Conservation (phyloP, 1,140 invertebrate species). For the Camponotus vicinus region DNA sequence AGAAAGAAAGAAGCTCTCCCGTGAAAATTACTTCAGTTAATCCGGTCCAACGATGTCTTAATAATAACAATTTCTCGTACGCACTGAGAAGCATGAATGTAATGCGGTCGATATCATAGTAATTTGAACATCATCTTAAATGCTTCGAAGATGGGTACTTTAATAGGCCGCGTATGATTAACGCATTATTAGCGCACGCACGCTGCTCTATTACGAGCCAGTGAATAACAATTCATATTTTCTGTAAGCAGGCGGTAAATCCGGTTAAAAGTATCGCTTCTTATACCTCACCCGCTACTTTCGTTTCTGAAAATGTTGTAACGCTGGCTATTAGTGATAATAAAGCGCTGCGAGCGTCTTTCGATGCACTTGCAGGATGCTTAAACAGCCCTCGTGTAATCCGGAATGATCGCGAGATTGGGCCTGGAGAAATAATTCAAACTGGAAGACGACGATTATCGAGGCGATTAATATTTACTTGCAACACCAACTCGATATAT, state of each 20-base stretch:
- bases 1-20: neutral
- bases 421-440: neutral
- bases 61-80: slow-evolving; percentile 51
- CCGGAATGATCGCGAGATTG: neutral
- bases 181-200: slow-evolving; percentile 48
- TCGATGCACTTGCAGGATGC: slow-evolving; percentile 20
- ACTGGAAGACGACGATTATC: slow-evolving; percentile 5
- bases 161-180: slow-evolving; percentile 46
- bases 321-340: slow-evolving; percentile 41
- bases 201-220: neutral
- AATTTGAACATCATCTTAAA: slow-evolving; percentile 59
- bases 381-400: slow-evolving; percentile 19
- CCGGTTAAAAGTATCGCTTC: slow-evolving; percentile 49
- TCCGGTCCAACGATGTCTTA: slow-evolving; percentile 40
- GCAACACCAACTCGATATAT: neutral
- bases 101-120: slow-evolving; percentile 38
- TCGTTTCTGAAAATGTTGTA: slow-evolving; percentile 38
- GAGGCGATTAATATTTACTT: slow-evolving; percentile 26
- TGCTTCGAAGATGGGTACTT: slow-evolving; percentile 33
- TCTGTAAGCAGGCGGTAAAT: slow-evolving; percentile 48
- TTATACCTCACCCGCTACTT: slow-evolving; percentile 12
- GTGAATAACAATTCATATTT: slow-evolving; percentile 42
- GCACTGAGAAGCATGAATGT: slow-evolving; percentile 42
- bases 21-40: slow-evolving; percentile 49
- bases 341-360: slow-evolving; percentile 40